Percentiles rank a stretch among this genome's conserved stretches.
These are phyloP conservation scores for Crambe crambe DNA, from an alignment of 37 sponge, comb jelly and placozoan species.

Conservation along the genomic window DNA sequence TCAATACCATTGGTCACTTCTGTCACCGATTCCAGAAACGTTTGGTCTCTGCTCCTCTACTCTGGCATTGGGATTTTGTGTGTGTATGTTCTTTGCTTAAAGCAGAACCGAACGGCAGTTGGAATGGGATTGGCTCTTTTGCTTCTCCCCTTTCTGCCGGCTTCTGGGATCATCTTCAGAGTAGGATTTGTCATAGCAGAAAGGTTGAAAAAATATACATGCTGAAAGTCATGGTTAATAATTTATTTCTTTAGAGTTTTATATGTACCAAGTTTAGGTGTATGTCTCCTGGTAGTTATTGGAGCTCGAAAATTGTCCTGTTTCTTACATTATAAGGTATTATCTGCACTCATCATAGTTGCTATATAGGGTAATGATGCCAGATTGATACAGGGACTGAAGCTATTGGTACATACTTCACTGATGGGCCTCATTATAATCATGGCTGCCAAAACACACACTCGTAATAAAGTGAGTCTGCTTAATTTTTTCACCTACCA, in stretches of 20 bases:
- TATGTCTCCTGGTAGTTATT: constrained; percentile 67
- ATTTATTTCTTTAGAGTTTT: constrained; percentile 57
- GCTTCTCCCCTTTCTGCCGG: constrained; percentile 81
- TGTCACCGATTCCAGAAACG: constrained; percentile 58
- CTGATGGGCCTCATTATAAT: constrained; percentile 34
- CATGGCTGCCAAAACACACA: constrained; percentile 55
- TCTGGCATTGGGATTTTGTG: constrained; percentile 9
- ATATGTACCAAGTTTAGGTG: constrained; percentile 87
- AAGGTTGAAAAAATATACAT: constrained; percentile 24
- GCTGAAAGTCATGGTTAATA: neutral
- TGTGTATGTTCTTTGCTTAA: constrained; percentile 23
- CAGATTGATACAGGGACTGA: neutral
- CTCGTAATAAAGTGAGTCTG: constrained; percentile 53
- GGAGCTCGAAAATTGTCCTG: constrained; percentile 45
- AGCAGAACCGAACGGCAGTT: constrained; percentile 45
- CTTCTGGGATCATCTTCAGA: constrained; percentile 76
- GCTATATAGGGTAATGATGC: neutral
- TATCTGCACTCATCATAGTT: neutral
- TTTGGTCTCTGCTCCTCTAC: constrained; percentile 58
- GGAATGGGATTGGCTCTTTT: constrained; percentile 66
- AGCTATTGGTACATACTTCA: neutral
- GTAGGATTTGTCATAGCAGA: constrained; percentile 93
- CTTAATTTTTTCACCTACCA: neutral
- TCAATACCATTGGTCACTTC: constrained; percentile 71
- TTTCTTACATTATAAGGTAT: neutral